Percentiles rank a stretch among this genome's conserved stretches.
phyloP scores from a whole-genome alignment of 2,888 invertebrate genomes.

The Pelosia muscerda region DNA sequence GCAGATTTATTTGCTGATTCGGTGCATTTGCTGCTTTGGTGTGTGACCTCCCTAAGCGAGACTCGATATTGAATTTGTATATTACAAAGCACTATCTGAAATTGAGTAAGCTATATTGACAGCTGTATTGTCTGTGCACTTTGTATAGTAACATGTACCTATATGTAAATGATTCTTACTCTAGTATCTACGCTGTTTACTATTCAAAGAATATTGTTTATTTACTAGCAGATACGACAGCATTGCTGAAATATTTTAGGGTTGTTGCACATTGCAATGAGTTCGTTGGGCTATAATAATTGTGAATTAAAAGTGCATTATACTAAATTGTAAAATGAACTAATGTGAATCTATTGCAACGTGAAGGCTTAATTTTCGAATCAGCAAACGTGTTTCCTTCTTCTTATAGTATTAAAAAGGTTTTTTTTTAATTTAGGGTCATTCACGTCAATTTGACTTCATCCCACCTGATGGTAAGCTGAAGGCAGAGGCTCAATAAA shows the following conservation, averaged over 20 bases:
- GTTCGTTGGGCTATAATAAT: background rate
- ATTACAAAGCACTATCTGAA: constrained; percentile 1
- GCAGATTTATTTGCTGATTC: no score
- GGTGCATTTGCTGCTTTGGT: no score
- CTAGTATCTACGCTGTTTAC: constrained; percentile 27
- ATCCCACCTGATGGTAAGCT: no score
- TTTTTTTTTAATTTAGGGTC: no score
- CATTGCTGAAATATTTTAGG: background rate
- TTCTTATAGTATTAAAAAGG: no score
- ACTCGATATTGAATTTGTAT: background rate
- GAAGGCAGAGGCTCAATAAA: no score
- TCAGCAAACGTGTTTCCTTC: no score
- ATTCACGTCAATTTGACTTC: no score
- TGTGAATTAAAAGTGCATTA: background rate
- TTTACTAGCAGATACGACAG: constrained; percentile 33
- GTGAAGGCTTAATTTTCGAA: no score
- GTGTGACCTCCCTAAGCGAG: no score
- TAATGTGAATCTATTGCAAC: no score
- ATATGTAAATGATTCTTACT: constrained; percentile 44
- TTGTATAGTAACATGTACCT: constrained; percentile 25
- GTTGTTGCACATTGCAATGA: constrained; percentile 10
- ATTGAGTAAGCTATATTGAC: background rate
- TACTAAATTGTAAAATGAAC: background rate
- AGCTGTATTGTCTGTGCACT: background rate
- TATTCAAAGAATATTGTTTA: constrained; percentile 36